Evolutionary conservation across 1,140 invertebrate genomes (phyloP).

Genomic region (Drosophila subobscura): DNA sequence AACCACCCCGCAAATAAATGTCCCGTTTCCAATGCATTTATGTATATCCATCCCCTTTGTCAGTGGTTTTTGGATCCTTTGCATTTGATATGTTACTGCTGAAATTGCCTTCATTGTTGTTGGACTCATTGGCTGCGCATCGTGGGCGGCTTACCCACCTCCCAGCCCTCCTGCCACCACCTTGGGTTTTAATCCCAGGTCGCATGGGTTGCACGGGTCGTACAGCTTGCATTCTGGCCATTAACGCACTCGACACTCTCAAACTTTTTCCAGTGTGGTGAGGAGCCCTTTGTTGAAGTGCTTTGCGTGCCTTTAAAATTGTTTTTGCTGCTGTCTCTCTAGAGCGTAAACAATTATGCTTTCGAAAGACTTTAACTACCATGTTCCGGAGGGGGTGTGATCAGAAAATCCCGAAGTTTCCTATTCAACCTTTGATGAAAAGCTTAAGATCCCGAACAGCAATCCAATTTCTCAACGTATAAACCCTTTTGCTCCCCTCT

Average conservation of each 20-base stretch:
- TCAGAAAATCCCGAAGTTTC: slow-evolving; percentile 8
- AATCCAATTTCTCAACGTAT: background rate
- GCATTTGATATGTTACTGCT: slow-evolving; percentile 44
- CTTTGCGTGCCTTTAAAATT: slow-evolving; percentile 61
- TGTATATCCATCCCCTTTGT: slow-evolving; percentile 6
- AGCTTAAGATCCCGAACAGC: background rate
- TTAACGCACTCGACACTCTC: slow-evolving; percentile 73
- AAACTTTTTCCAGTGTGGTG: slow-evolving; percentile 18
- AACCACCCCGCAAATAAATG: slow-evolving; percentile 56
- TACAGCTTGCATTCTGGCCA: slow-evolving; percentile 65
- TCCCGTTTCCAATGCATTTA: slow-evolving; percentile 10
- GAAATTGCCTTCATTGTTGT: slow-evolving; percentile 66
- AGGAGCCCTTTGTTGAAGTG: slow-evolving; percentile 26
- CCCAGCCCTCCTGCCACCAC: slow-evolving; percentile 4
- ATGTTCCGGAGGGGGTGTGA: background rate
- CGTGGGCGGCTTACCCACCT: slow-evolving; percentile 43
- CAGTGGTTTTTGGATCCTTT: slow-evolving; percentile 5
- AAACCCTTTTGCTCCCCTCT: slow-evolving; percentile 29
- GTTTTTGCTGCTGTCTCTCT: slow-evolving; percentile 37
- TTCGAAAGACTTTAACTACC: slow-evolving; percentile 7
- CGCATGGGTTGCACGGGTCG: slow-evolving; percentile 61
- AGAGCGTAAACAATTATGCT: slow-evolving; percentile 58
- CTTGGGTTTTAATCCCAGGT: slow-evolving; percentile 19
- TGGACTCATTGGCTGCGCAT: slow-evolving; percentile 63
- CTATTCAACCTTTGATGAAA: slow-evolving; percentile 9